Base-by-base conservation (phyloP, 1,140 invertebrate genomes). In the Drosophila orosa region DNA sequence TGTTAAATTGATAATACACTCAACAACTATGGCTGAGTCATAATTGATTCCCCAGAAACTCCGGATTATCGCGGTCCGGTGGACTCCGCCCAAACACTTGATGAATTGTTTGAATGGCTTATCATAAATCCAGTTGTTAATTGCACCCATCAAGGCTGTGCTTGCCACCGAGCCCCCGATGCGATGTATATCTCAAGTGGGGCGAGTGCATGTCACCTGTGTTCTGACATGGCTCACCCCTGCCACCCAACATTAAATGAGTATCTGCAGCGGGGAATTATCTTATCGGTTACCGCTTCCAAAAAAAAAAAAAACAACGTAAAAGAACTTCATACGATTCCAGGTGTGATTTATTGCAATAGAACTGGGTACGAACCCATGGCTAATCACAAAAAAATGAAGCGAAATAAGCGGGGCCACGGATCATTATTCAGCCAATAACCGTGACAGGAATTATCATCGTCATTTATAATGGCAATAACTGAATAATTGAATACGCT, bases 401-500 rank as follows among this genome's bases (percentile, higher is more conserved):
- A 54, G 47, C 59, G 17, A 63, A 63, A 65, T 33, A 22, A 54
- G 52, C 60, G 22, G 31, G 10, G 27, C 27, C 10, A 44, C 37
- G 54, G n/a, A 45, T 82, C 67, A 82, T 82, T 82, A 83, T 69
- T 74, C 19, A 59, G 37, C 62, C 48, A 82, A 82, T 74, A 82
- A 62, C 68, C 74, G 50, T 66, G 69, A 69, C 80, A 55, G 56
- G 59, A 66, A 63, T 74, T 77, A 57, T 82, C 44, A 61, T 68
- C 71, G 68, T 82, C 76, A 74, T 82, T 82, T 61, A 82, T 74
- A 60, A 74, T 47, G 63, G 58, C 44, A 60, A 44, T 69, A 60
- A 44, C 59, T 68, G 24, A 68, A 68, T 68, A 68, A 68, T 68
- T 68, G 65, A 68, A 68, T 66, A 22, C 61, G 61, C 35, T 68